Evolutionary conservation across 2,113 vertebrate genomes (phyloP), one percentile per base, ranked within the genome.

Genomic region (Stercorarius parasiticus): DNA sequence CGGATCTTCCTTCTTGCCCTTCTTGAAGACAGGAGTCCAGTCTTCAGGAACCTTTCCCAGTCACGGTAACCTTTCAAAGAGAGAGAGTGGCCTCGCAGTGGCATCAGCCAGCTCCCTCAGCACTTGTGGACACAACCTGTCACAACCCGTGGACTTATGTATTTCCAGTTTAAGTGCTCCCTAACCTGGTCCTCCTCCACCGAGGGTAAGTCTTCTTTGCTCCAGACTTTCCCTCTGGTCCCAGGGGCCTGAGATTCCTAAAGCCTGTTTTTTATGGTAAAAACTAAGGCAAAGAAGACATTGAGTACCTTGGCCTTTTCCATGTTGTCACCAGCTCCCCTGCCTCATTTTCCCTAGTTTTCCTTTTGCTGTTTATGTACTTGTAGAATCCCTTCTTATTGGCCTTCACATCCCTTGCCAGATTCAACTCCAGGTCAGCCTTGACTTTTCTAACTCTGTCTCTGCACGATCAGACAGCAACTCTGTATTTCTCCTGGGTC

Each of bases 351-450:
- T 82, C 36, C 32, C 11, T 43, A 4, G 11, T 56, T 69, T 62
- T 82, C 19, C 30, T 71, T 77, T 43, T 87, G 32, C 15, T 82
- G 19, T n/a, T 70, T 77, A 30, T 1, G 2, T 53, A 62, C 70
- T 70, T 8, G 4, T 10, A 71, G 71, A 77, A 50, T 50, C 32
- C 49, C 76, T 56, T 50, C 38, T 34, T 82, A 29, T 61, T 62
- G 50, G 23, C 10, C 16, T 71, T 71, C 1, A 2, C 29, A 65
- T n/a, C n/a, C 26, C 13, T 43, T 0, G 0, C n/a, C 55, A 82
- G 19, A 69, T 86, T 69, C 7, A 32, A 55, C 36, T 76, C n/a
- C 5, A 5, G 18, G 17, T 70, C 30, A 42, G 8, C 50, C 30
- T 71, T 82, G 50, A 30, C 45, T 71, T 65, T 93, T n/a, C 65